Base-by-base conservation (phyloP, 2,113 vertebrate genomes). In the Crocuta crocuta region DNA sequence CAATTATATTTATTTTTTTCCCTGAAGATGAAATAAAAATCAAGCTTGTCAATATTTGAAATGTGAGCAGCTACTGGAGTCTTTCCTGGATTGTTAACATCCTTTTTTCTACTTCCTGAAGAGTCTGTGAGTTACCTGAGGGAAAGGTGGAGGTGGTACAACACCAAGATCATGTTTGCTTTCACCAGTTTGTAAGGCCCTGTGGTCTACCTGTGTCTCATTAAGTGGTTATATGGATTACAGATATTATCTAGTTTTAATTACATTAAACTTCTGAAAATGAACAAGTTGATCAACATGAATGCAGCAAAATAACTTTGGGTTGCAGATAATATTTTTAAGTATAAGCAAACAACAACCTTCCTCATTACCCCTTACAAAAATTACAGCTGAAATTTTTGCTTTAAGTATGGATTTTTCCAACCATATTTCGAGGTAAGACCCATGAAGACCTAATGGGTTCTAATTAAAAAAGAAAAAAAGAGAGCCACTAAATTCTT, bases 1-100 rank as follows among this genome's bases (percentile, higher is more conserved):
- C 13, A 26, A 4, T 80, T 13, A 53, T 66, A 61, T 68, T 82
- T 55, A 43, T n/a, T 16, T 1, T 53, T 53, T 43, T 84, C 88
- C 16, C 26, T 93, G 15, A 80, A 53, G 53, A 55, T 15, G 21
- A 85, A 97, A 33, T 71, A 63, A 50, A 85, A 89, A 70, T n/a
- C 53, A 80, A 70, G 24, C 4, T 85, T 89, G 7, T 10, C 35
- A 9, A 48, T 82, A 45, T 65, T 71, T 89, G 31, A 89, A 71
- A 74, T 65, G 8, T 68, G 33, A 81, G 13, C 43, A 68, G 19
- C 7, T 58, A 50, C 58, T 74, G 13, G 5, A 58, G 2, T 92
- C 31, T 70, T 92, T 4, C 17, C 43, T 50, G 66, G 10, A 35
- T 89, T 9, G 31, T 63, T 63, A 43, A 43, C 28, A 10, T 58